phyloP scores from a whole-genome alignment of 2,888 invertebrate genomes.

The Leptinotarsa haldemani region DNA sequence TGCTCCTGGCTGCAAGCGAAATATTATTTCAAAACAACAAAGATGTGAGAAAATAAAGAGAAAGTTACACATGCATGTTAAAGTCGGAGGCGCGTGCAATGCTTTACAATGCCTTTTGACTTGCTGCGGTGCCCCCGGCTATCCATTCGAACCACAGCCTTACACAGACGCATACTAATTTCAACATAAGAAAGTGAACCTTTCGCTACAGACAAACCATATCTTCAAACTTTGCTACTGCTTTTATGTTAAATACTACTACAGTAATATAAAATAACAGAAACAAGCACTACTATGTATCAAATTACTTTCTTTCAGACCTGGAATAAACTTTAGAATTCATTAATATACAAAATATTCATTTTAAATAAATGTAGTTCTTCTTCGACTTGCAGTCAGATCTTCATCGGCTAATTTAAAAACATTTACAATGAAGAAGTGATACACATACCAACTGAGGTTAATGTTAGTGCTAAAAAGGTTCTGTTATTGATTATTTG shows the following conservation, averaged over 20 bases:
- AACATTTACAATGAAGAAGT: conserved; percentile 33
- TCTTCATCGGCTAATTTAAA: conserved; percentile 38
- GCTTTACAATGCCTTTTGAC: conserved; percentile 63
- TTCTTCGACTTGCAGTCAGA: conserved; percentile 53
- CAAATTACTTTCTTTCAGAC: conserved; percentile 47
- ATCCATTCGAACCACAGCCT: conserved; percentile 34
- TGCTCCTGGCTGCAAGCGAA: conserved; percentile 62
- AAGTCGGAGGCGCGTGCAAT: conserved; percentile 63
- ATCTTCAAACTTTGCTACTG: neutral
- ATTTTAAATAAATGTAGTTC: conserved; percentile 38
- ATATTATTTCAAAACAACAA: conserved; percentile 49
- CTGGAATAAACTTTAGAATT: conserved; percentile 49
- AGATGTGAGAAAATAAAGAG: conserved; percentile 49
- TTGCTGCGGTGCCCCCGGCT: conserved; percentile 63
- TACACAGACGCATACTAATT: conserved; percentile 6
- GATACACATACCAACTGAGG: conserved; percentile 42
- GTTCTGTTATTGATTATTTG: conserved; percentile 30
- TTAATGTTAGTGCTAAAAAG: conserved; percentile 51
- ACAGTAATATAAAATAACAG: conserved; percentile 28
- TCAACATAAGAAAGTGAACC: neutral
- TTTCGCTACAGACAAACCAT: neutral
- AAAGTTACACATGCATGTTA: conserved; percentile 61
- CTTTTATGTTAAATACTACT: conserved; percentile 22
- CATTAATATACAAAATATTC: conserved; percentile 15
- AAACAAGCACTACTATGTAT: conserved; percentile 43